Evolutionary conservation across 1,140 invertebrate species (phyloP).

Genomic region (Zaprionus kolodkinae): DNA sequence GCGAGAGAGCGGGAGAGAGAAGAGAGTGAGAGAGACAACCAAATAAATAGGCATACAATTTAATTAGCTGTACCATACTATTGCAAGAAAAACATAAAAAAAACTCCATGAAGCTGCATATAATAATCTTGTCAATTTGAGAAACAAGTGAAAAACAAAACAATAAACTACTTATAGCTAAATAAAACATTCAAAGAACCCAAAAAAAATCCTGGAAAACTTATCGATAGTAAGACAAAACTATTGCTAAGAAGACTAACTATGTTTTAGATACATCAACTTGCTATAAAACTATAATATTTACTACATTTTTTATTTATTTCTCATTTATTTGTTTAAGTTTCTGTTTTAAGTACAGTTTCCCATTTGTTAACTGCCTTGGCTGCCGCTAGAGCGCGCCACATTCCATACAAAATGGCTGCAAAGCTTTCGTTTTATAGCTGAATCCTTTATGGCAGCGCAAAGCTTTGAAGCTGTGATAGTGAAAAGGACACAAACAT

Average conservation of each 20-base stretch:
- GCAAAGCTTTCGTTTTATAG: conserved; percentile 10
- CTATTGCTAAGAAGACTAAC: background rate
- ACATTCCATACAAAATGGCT: background rate
- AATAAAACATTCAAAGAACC: too few species aligned
- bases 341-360: background rate
- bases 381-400: conserved; percentile 1
- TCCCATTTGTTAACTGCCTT: background rate
- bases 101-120: too few species aligned
- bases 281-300: background rate
- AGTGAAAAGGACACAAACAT: background rate
- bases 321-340: background rate
- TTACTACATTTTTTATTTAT: background rate
- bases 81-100: background rate
- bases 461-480: background rate
- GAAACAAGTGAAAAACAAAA: background rate
- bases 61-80: background rate
- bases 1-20: too few species aligned
- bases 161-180: too few species aligned
- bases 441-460: background rate
- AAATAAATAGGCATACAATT: background rate
- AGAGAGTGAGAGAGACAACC: too few species aligned
- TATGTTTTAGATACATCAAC: background rate
- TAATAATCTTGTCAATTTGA: background rate
- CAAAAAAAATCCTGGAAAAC: background rate
- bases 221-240: background rate